These are phyloP conservation scores for Acridotheres tristis DNA, from an alignment of 2,797 vertebrate species.

Conservation along the genomic window DNA sequence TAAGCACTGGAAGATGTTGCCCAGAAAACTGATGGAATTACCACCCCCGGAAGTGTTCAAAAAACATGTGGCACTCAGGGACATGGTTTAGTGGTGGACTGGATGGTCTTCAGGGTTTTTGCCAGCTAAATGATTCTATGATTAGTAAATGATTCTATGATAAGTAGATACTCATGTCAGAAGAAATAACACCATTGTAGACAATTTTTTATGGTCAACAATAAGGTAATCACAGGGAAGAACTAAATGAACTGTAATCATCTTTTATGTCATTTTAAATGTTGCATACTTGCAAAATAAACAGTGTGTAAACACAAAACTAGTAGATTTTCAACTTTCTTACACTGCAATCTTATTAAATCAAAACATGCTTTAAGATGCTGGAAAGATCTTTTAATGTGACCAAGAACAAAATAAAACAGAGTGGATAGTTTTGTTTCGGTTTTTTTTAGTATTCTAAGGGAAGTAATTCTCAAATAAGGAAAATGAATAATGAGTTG, in stretches of 20 bases:
- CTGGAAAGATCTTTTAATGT: background rate
- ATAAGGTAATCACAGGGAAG: background rate
- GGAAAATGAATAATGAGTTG: background rate
- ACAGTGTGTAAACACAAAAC: background rate
- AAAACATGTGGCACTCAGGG: background rate
- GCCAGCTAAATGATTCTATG: background rate
- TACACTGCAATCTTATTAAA: background rate
- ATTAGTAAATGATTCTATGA: background rate
- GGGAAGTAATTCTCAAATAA: background rate
- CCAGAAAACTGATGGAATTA: background rate
- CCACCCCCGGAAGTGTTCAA: background rate
- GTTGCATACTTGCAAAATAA: background rate
- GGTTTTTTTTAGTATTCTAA: background rate
- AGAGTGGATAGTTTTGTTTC: background rate
- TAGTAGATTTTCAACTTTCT: background rate
- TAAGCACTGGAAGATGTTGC: background rate
- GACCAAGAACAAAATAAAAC: background rate
- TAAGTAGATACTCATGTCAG: background rate
- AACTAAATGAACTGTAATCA: background rate
- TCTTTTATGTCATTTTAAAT: background rate
- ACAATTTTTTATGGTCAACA: background rate
- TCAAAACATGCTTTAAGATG: background rate
- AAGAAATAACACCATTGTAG: background rate
- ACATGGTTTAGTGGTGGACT: background rate
- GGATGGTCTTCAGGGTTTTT: background rate